Evolutionary conservation across 2,888 invertebrate genomes (phyloP), one percentile per base, ranked within the genome.

Genomic region (Aphodius sticticus): DNA sequence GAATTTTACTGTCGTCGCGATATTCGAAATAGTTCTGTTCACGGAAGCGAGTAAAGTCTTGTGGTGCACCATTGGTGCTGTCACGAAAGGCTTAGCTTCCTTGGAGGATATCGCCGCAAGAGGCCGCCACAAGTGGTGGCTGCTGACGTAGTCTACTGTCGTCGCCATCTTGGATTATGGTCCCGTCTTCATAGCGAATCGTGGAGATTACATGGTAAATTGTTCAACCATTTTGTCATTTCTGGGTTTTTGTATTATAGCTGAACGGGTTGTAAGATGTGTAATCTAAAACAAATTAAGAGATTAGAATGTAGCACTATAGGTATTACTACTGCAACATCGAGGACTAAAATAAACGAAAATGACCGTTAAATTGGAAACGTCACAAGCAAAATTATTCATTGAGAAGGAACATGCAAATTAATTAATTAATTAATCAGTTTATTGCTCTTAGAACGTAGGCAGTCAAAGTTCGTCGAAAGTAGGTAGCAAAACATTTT

Each of bases 61-160:
- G 71, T 76, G 69, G 37, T 80, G 76, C 35, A 53, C 74, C 69
- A 53, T 77, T 53, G 83, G 80, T 26, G 78, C 77, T 70, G 83
- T 80, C 75, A 79, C 80, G 35, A 80, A 72, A 36, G 78, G 71
- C 83, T 81, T 71, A 79, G 85, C 83, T 70, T 87, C 85, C 77
- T 83, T 84, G 14, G 83, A 80, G 72, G 84, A 84, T 82, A 86
- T 85, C 38, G 86, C 85, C 69, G 86, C 85, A 74, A 86, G 81
- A 36, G 87, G 85, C 76, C 84, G 85, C 86, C 87, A 86, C 83
- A 86, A 82, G 81, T 85, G 85, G 79, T 86, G 85, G 78, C 79
- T 79, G 53, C 82, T 82, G 74, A 84, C 84, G 83, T 86, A 85
- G 81, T 86, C 84, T 84, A 85, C 85, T n/a, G 74, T 80, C 76